A percentile compares a stretch with the other conserved stretches of the same genome.
These are phyloP conservation scores for Heterochromis multidens DNA, from an alignment of 2,113 vertebrate genomes.

Conservation along the genomic window DNA sequence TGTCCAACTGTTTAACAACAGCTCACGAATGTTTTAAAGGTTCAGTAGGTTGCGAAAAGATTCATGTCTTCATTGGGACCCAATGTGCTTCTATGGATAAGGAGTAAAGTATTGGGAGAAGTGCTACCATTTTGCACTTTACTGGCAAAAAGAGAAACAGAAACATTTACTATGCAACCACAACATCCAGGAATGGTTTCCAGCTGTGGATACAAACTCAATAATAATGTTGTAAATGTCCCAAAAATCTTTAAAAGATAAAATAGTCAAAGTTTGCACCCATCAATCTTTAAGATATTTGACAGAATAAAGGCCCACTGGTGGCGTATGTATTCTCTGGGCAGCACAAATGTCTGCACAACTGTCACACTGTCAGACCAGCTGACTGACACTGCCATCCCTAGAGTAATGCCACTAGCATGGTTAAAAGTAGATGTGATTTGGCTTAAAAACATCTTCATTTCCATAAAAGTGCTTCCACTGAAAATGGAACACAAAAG, in stretches of 20 bases:
- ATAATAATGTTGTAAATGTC: background rate
- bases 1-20: background rate
- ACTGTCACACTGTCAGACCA: background rate
- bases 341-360: background rate
- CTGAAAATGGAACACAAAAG: background rate
- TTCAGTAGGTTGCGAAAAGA: background rate
- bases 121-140: background rate
- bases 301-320: fast-evolving
- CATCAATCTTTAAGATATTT: background rate
- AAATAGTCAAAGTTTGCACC: background rate
- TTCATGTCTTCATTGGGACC: fast-evolving
- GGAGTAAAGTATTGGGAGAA: background rate
- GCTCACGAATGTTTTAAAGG: background rate
- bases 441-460: background rate
- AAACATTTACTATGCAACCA: fast-evolving
- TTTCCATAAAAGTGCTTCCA: background rate
- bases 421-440: background rate
- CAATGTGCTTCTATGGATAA: background rate
- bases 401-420: background rate
- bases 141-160: fast-evolving
- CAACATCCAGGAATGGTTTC: background rate
- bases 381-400: fast-evolving
- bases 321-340: background rate
- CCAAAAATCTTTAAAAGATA: background rate
- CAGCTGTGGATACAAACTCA: background rate